A percentile compares a stretch with the other conserved stretches of the same genome.
These are phyloP conservation scores for Myotis yumanensis DNA, from an alignment of 2,113 vertebrate species.

Conservation along the genomic window DNA sequence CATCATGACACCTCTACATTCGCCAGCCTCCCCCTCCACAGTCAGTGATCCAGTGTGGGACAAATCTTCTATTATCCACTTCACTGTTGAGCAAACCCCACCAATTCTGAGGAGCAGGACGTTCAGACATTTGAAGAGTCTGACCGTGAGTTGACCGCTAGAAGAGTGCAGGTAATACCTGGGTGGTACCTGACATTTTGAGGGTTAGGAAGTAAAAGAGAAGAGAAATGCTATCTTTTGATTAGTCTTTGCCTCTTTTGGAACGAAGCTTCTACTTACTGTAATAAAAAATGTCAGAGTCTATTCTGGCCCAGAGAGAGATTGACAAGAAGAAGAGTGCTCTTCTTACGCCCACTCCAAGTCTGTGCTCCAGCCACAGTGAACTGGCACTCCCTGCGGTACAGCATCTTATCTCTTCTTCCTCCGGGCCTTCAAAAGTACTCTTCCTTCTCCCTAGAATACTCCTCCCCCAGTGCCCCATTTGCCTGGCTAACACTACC, in stretches of 20 bases:
- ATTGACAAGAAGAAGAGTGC: background rate
- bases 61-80: background rate
- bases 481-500: background rate
- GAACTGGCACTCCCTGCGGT: rapidly evolving
- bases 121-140: background rate
- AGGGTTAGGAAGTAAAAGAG: background rate
- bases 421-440: background rate
- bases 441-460: background rate
- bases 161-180: background rate
- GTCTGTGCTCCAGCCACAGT: background rate
- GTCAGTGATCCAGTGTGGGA: background rate
- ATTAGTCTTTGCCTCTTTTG: background rate
- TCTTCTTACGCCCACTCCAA: rapidly evolving
- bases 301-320: background rate
- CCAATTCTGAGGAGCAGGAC: background rate
- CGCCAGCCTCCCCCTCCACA: background rate
- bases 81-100: background rate
- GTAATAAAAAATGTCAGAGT: background rate
- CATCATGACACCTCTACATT: background rate
- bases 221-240: background rate
- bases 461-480: background rate
- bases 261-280: background rate
- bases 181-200: background rate
- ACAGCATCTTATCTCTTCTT: background rate
- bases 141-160: background rate